phyloP scores from a whole-genome alignment of 1,140 invertebrate genomes.

The Drosophila murphyi region DNA sequence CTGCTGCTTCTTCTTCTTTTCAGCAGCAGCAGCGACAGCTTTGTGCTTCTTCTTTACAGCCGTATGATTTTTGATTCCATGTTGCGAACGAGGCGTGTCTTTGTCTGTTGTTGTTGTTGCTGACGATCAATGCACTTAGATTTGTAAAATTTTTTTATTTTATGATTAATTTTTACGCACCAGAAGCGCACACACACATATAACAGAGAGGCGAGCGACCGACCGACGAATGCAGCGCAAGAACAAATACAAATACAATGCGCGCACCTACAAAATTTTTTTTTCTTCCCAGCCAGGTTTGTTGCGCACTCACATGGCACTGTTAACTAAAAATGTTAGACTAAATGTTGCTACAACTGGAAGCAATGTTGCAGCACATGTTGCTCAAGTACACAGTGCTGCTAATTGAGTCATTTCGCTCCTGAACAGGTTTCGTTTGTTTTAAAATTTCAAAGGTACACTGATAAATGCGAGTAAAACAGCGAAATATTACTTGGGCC shows the following conservation, averaged over 20 bases:
- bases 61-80: slow-evolving; percentile 51
- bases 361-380: slow-evolving; percentile 12
- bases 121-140: slow-evolving; percentile 30
- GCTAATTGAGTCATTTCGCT: not conserved
- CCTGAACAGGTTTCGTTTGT: not conserved
- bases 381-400: slow-evolving; percentile 3
- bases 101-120: slow-evolving; percentile 40
- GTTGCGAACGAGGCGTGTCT: slow-evolving; percentile 43
- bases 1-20: slow-evolving; percentile 45
- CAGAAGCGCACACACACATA: slow-evolving; percentile 37
- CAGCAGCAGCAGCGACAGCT: not conserved
- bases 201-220: slow-evolving; percentile 32
- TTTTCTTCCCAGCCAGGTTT: slow-evolving; percentile 29
- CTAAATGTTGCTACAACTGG: not conserved
- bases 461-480: not conserved
- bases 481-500: not conserved
- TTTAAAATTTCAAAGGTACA: not conserved
- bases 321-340: slow-evolving; percentile 6
- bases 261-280: slow-evolving; percentile 18
- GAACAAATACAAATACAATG: slow-evolving; percentile 50
- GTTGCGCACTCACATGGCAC: slow-evolving; percentile 24
- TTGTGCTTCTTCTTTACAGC: slow-evolving; percentile 29
- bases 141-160: slow-evolving; percentile 31
- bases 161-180: slow-evolving; percentile 52
- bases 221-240: slow-evolving; percentile 49